phyloP scores from a whole-genome alignment of 2,113 vertebrate genomes.

The Paradisaea rubra region DNA sequence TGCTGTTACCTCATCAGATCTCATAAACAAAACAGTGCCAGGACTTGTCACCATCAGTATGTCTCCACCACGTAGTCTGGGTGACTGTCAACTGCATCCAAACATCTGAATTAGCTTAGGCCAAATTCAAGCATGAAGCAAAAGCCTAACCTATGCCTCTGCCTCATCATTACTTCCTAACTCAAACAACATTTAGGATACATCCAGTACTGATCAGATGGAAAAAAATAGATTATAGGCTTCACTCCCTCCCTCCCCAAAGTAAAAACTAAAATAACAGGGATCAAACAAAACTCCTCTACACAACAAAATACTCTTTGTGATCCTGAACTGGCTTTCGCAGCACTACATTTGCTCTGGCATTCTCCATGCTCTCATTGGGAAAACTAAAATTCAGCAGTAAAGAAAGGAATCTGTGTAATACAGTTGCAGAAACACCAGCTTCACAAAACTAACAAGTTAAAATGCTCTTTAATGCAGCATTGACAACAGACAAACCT shows the following conservation, averaged over 20 bases:
- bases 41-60: neutral
- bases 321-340: neutral
- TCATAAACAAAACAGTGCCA: neutral
- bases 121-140: neutral
- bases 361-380: neutral
- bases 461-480: neutral
- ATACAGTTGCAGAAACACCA: neutral
- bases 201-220: neutral
- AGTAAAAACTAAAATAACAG: neutral
- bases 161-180: neutral
- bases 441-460: neutral
- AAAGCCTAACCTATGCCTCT: neutral
- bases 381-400: neutral
- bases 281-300: neutral
- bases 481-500: neutral
- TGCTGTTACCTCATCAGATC: neutral
- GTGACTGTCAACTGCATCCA: neutral
- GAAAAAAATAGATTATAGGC: neutral
- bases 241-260: accelerated
- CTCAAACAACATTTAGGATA: neutral
- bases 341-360: neutral
- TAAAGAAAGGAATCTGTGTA: neutral
- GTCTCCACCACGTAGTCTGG: neutral
- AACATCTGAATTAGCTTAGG: neutral
- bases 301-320: neutral